phyloP scores from a whole-genome alignment of 1,140 invertebrate species.

The Drosophila albomicans region DNA sequence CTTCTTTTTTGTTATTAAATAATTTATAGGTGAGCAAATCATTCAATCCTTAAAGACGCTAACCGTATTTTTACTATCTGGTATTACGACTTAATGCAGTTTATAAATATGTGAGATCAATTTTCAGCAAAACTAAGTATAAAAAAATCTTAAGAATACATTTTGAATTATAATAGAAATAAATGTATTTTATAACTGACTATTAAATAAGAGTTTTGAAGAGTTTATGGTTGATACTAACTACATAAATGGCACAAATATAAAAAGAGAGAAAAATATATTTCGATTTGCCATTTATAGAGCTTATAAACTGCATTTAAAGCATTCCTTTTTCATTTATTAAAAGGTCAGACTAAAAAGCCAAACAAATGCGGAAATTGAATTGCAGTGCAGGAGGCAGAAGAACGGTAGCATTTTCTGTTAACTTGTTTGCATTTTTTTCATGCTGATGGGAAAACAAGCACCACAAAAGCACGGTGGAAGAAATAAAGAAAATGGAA shows the following conservation, averaged over 20 bases:
- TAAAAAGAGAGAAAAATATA: neutral
- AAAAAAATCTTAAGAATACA: too few species aligned
- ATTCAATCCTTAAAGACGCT: too few species aligned
- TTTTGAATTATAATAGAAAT: too few species aligned
- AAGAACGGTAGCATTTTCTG: constrained; percentile 20
- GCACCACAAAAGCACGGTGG: constrained; percentile 24
- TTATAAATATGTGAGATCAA: too few species aligned
- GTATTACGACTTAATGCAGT: too few species aligned
- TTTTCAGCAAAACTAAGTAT: too few species aligned
- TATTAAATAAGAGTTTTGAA: too few species aligned
- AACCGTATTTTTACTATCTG: too few species aligned
- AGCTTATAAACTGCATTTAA: constrained; percentile 3
- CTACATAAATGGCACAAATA: neutral
- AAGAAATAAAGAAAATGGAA: constrained; percentile 40
- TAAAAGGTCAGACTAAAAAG: constrained; percentile 22
- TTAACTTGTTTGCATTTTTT: neutral
- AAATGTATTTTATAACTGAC: too few species aligned
- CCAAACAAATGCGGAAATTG: constrained; percentile 68
- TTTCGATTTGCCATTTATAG: neutral
- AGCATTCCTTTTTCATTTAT: constrained; percentile 19
- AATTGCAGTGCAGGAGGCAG: constrained; percentile 49
- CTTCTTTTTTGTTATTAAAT: neutral
- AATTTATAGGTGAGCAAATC: neutral
- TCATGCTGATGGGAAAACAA: constrained; percentile 55
- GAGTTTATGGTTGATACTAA: neutral